Evolutionary conservation across 2,113 vertebrate genomes (phyloP).

Genomic region (Grammomys surdaster): DNA sequence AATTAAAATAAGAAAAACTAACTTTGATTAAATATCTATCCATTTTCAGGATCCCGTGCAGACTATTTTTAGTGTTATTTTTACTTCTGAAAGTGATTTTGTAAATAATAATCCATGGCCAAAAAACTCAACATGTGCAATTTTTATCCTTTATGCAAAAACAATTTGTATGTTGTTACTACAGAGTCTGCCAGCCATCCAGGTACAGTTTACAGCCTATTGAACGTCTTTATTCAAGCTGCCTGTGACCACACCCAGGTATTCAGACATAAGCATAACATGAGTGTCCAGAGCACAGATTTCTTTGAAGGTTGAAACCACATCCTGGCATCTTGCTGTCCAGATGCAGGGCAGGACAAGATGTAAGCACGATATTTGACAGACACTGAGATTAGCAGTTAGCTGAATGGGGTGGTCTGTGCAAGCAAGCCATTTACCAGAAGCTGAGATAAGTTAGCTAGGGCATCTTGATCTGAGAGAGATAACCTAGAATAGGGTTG

Average conservation of each 20-base stretch:
- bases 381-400: neutral
- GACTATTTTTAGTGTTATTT: neutral
- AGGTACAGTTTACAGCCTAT: neutral
- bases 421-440: neutral
- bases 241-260: no score
- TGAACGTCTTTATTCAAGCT: neutral
- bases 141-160: neutral
- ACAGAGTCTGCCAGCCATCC: no score
- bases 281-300: neutral
- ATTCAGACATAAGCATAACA: neutral
- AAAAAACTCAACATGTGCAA: neutral
- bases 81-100: constrained; percentile 59
- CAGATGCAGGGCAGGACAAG: neutral
- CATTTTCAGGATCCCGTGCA: neutral
- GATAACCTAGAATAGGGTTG: neutral
- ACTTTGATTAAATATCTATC: neutral
- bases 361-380: neutral
- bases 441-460: neutral
- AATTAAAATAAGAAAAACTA: neutral
- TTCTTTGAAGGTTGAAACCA: neutral
- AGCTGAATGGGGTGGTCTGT: neutral
- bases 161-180: neutral
- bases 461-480: neutral
- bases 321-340: neutral
- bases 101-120: neutral